Conservation (phyloP, 1,140 invertebrate species). For the Heliconius eleuchia region DNA sequence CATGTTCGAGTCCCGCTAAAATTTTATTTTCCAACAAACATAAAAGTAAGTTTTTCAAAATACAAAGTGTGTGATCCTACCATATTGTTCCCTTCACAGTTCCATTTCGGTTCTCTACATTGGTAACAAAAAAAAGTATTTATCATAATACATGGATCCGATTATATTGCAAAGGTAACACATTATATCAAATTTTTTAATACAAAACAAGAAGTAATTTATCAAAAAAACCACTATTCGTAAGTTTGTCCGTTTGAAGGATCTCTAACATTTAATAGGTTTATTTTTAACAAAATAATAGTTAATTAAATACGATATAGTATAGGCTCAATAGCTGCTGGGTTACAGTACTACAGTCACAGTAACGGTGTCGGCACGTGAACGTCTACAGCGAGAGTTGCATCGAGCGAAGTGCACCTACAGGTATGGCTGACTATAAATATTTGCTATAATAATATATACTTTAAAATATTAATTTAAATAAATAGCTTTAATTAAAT, state of each 20-base stretch:
- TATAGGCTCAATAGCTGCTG: neutral
- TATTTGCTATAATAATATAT: neutral
- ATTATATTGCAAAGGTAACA: too few species aligned
- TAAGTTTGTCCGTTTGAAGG: neutral
- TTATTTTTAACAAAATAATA: neutral
- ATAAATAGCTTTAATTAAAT: too few species aligned
- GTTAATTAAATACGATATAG: constrained; percentile 3
- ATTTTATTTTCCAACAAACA: neutral
- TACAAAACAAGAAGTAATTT: too few species aligned
- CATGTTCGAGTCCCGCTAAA: too few species aligned
- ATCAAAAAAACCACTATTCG: neutral
- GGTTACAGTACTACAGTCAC: neutral
- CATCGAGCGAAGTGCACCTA: neutral
- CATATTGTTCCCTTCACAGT: neutral
- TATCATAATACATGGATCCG: too few species aligned
- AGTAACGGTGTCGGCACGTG: constrained; percentile 1
- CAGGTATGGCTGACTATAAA: neutral
- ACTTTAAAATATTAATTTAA: neutral
- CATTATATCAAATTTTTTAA: neutral
- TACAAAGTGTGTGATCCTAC: neutral
- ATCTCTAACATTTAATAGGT: neutral
- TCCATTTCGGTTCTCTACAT: neutral
- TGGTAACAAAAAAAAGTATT: too few species aligned
- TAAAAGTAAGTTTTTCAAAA: neutral
- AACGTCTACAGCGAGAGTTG: neutral